phyloP scores from a whole-genome alignment of 2,888 invertebrate genomes.

The Sipunculus nudus region DNA sequence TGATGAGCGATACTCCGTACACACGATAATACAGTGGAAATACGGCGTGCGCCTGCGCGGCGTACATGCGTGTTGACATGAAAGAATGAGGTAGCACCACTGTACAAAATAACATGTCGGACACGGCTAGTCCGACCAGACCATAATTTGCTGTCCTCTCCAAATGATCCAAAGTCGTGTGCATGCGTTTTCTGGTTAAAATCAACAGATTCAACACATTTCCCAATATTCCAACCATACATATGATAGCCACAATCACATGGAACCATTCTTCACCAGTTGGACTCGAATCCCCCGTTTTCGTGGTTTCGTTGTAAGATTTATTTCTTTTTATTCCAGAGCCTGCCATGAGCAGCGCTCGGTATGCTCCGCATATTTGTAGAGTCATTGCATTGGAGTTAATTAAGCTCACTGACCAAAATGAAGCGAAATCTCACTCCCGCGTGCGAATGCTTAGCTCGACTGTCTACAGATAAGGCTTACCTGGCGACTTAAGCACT shows the following conservation, averaged over 20 bases:
- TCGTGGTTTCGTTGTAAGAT: no score
- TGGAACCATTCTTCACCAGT: no score
- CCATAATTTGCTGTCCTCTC: slow-evolving; percentile 82
- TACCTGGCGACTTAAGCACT: no score
- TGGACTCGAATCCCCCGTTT: no score
- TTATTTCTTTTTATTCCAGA: no score
- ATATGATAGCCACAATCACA: slow-evolving; percentile 76
- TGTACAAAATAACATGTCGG: slow-evolving; percentile 72
- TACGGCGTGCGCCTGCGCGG: slow-evolving; percentile 71
- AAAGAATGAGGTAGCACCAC: slow-evolving; percentile 71
- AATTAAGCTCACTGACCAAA: no score
- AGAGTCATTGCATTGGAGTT: no score
- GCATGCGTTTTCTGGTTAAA: slow-evolving; percentile 71
- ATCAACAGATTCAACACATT: slow-evolving; percentile 82
- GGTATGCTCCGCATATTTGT: no score
- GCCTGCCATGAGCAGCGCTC: no score
- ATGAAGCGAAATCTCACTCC: no score
- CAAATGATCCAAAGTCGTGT: slow-evolving; percentile 72
- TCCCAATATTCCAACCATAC: slow-evolving; percentile 78
- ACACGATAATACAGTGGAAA: slow-evolving; percentile 51
- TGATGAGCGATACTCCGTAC: slow-evolving; percentile 54
- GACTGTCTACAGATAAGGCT: no score
- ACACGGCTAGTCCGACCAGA: slow-evolving; percentile 78
- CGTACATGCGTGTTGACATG: slow-evolving; percentile 46
- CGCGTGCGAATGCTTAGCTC: no score